These are phyloP conservation scores for Cyaniris semiargus DNA, from an alignment of 2,888 invertebrate species.

Conservation along the genomic window DNA sequence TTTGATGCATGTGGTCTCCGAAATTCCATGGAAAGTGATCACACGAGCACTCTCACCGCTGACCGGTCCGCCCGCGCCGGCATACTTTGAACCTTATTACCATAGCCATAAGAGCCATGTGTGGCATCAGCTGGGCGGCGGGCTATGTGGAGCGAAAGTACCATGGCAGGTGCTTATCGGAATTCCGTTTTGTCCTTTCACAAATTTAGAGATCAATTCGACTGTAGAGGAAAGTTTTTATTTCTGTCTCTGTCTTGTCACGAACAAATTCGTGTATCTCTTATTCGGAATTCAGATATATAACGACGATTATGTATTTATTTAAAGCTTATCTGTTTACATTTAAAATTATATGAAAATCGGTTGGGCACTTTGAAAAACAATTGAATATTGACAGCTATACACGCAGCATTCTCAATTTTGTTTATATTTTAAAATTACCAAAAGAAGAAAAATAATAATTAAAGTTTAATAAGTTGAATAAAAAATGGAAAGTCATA, in stretches of 20 bases:
- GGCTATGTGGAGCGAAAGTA: constrained; percentile 1
- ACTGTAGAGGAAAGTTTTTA: background rate
- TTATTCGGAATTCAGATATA: too few species aligned
- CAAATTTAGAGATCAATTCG: background rate
- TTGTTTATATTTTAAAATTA: too few species aligned
- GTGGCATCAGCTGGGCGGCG: background rate
- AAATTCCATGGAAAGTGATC: constrained; percentile 5
- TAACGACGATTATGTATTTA: background rate
- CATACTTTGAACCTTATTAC: background rate
- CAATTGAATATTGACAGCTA: too few species aligned
- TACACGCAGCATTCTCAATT: too few species aligned
- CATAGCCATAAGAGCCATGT: background rate
- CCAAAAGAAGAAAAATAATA: too few species aligned
- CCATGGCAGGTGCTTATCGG: background rate
- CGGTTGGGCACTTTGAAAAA: background rate
- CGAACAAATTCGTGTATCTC: too few species aligned
- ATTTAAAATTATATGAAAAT: background rate
- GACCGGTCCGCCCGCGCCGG: background rate
- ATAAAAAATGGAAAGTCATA: too few species aligned
- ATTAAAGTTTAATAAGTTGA: too few species aligned
- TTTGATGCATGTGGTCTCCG: background rate
- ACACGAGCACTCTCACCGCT: background rate
- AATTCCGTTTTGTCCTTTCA: background rate
- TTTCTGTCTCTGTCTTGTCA: too few species aligned
- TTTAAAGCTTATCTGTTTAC: background rate